phyloP scores from a whole-genome alignment of 1,140 invertebrate genomes.

The Zaprionus davidi region DNA sequence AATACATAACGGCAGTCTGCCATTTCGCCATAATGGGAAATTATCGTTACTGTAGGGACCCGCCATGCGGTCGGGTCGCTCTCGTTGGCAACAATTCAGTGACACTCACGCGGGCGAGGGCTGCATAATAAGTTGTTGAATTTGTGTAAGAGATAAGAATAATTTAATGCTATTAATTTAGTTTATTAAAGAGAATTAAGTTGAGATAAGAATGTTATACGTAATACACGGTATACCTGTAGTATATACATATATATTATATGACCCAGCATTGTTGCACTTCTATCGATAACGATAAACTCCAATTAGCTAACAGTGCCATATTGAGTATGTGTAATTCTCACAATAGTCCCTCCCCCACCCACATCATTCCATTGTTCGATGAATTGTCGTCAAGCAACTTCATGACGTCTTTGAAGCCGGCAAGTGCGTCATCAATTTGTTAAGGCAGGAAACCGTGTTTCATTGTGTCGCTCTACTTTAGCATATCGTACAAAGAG shows the following conservation, averaged over 20 bases:
- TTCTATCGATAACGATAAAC: neutral
- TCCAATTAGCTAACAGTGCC: neutral
- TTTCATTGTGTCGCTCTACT: neutral
- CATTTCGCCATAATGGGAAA: slow-evolving; percentile 38
- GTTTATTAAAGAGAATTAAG: too few relatives aligned
- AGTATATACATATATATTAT: neutral
- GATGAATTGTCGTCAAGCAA: slow-evolving; percentile 26
- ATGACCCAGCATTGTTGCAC: neutral
- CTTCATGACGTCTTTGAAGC: slow-evolving; percentile 31
- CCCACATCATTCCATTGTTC: neutral
- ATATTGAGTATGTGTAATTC: neutral
- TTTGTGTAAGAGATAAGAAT: neutral
- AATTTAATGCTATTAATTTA: too few relatives aligned
- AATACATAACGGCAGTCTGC: slow-evolving; percentile 26
- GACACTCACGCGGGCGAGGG: slow-evolving; percentile 22
- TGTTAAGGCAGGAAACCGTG: neutral
- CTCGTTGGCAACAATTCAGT: neutral
- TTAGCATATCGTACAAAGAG: too few relatives aligned
- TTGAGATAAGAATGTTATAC: neutral
- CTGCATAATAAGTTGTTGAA: neutral
- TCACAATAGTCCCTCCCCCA: neutral
- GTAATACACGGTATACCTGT: neutral
- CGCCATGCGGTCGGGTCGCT: neutral
- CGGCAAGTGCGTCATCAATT: slow-evolving; percentile 47
- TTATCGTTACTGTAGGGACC: slow-evolving; percentile 7